Conservation (phyloP, 2,797 vertebrate species). For the Myotis myotis region DNA sequence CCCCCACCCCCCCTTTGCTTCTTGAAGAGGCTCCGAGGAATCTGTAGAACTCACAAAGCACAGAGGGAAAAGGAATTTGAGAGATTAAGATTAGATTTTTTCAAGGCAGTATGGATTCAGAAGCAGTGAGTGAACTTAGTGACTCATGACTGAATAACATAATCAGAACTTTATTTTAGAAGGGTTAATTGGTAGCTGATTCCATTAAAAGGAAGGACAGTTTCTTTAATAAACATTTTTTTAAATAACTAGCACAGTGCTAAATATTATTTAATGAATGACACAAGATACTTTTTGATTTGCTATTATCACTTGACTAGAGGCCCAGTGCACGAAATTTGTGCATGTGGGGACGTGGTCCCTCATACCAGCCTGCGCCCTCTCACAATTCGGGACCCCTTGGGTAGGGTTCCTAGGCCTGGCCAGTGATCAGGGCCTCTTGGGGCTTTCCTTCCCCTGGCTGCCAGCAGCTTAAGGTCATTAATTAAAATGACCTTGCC, state of each 20-base stretch:
- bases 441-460: too few relatives aligned
- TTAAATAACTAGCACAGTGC: background rate
- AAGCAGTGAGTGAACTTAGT: background rate
- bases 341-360: rapidly evolving
- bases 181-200: background rate
- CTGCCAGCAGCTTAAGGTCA: too few relatives aligned
- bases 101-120: background rate
- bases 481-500: too few relatives aligned
- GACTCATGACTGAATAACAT: background rate
- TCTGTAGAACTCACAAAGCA: background rate
- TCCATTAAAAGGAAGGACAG: background rate
- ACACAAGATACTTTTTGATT: background rate
- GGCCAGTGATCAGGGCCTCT: too few relatives aligned
- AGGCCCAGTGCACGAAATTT: too few relatives aligned
- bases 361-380: too few relatives aligned
- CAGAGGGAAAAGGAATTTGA: background rate
- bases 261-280: background rate
- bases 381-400: too few relatives aligned
- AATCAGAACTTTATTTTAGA: conserved; percentile 13
- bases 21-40: background rate
- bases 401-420: too few relatives aligned
- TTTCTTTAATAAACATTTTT: conserved; percentile 23
- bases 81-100: background rate
- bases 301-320: background rate
- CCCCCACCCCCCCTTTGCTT: background rate